Base-by-base conservation (phyloP, 2,113 vertebrate genomes). In the Neomonachus schauinslandi region DNA sequence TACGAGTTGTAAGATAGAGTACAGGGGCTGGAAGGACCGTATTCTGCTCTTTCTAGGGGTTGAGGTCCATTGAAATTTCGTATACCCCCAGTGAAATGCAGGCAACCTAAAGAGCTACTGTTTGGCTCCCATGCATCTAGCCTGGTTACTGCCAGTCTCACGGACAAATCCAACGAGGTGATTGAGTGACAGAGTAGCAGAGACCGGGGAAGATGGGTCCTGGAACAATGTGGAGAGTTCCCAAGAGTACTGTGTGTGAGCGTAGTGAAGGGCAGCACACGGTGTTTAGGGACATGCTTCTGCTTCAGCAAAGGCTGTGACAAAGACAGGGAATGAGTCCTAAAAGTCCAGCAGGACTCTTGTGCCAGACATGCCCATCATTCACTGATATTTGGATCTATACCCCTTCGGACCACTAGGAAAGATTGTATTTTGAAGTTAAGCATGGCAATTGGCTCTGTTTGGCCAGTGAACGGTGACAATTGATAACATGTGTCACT, bases 211-310 rank as follows among this genome's bases (percentile, higher is more conserved):
- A 55, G 72, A 24, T 53, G 39, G 36, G 19, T 7, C 22, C 2
- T 21, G 3, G 28, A 49, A 28, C 22, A 51, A 19, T 5, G 2
- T 2, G 39, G 42, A 79, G 33, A 42, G 19, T 36, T 7, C 10
- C 12, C 13, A 1, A 3, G 13, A 53, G 8, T 51, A 26, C 24
- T n/a, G n/a, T 24, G 42, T 69, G 13, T 36, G 31, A 69, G 33
- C 2, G 0, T 16, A 61, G 31, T 33, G 28, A 61, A 16, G 22
- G 28, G 7, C 10, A 7, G 3, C 1, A 6, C 1, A 6, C 3
- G 4, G 3, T 18, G 4, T n/a, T 51, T 13, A 22, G 42, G 39
- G 5, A 61, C 7, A 3, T 22, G 18, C 19, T 55, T 4, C 3
- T 36, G 12, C 22, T 77, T 79, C 42, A 63, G 63, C 33, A 76